phyloP scores from a whole-genome alignment of 2,797 vertebrate genomes.

The Aphelocoma californica region DNA sequence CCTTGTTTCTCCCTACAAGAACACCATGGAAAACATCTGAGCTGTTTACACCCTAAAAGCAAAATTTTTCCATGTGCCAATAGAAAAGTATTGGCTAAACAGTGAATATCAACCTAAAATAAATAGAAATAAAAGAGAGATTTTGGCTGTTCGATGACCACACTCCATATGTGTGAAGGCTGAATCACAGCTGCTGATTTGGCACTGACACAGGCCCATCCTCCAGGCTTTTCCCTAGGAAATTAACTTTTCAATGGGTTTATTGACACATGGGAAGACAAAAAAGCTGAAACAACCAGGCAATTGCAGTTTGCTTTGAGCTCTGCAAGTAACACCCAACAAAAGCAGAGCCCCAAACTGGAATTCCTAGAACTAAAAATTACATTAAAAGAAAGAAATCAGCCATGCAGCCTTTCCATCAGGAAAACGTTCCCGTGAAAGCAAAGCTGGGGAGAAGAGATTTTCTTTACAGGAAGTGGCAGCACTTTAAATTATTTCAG shows the following conservation, averaged over 20 bases:
- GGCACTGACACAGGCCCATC: not conserved
- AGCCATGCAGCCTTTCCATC: not conserved
- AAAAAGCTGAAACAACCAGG: not conserved
- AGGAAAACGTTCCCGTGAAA: not conserved
- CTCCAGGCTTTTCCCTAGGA: not conserved
- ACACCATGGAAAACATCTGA: not conserved
- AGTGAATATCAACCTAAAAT: not conserved
- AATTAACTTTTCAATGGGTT: not conserved
- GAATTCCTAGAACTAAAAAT: not conserved
- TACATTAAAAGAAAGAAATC: not conserved
- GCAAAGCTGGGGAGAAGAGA: not conserved
- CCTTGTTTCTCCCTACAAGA: not conserved
- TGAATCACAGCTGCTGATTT: not conserved
- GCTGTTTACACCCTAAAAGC: not conserved
- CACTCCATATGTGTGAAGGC: not conserved
- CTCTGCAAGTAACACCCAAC: not conserved
- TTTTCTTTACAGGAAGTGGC: not conserved
- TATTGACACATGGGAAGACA: not conserved
- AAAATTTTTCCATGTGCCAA: not conserved
- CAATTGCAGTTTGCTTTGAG: not conserved
- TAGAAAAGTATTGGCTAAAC: not conserved
- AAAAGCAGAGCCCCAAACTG: not conserved
- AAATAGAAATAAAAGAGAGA: not conserved
- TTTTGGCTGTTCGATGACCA: not conserved
- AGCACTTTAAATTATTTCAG: not conserved